phyloP scores from a whole-genome alignment of 2,113 vertebrate genomes.

The Axis porcinus region DNA sequence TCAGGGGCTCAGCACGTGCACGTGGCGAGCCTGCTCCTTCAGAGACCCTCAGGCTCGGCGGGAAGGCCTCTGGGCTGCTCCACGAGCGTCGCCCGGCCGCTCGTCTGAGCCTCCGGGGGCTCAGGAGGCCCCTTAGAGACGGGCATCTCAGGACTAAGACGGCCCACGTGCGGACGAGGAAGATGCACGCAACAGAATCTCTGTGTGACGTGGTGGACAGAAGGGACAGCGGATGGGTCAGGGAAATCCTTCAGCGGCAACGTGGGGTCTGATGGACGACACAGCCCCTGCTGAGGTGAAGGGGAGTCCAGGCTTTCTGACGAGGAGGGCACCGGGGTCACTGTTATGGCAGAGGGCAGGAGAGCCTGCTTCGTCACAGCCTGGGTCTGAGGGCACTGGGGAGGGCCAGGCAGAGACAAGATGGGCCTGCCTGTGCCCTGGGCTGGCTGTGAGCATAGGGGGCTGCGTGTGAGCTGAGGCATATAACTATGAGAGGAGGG shows the following conservation, averaged over 20 bases:
- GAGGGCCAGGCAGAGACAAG: background rate
- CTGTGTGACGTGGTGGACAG: accelerated
- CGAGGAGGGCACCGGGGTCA: accelerated
- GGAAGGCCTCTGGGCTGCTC: accelerated
- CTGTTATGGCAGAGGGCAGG: accelerated
- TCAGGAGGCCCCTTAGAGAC: background rate
- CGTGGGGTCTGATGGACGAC: background rate
- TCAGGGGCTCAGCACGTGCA: accelerated
- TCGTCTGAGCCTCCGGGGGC: accelerated
- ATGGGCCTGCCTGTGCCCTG: accelerated
- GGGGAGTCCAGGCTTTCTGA: background rate
- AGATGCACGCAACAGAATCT: accelerated
- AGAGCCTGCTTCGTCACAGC: background rate
- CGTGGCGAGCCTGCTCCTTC: accelerated
- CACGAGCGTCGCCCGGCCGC: accelerated
- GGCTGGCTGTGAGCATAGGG: background rate
- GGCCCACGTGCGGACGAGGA: accelerated
- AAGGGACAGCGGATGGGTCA: background rate
- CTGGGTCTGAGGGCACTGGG: background rate
- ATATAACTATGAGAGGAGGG: no score
- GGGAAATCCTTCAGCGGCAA: background rate
- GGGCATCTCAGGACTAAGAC: accelerated
- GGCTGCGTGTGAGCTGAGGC: background rate
- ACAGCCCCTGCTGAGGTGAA: accelerated
- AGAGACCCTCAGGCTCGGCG: accelerated